Evolutionary conservation across 2,113 vertebrate genomes (phyloP).

Genomic region (Crotalus horridus): DNA sequence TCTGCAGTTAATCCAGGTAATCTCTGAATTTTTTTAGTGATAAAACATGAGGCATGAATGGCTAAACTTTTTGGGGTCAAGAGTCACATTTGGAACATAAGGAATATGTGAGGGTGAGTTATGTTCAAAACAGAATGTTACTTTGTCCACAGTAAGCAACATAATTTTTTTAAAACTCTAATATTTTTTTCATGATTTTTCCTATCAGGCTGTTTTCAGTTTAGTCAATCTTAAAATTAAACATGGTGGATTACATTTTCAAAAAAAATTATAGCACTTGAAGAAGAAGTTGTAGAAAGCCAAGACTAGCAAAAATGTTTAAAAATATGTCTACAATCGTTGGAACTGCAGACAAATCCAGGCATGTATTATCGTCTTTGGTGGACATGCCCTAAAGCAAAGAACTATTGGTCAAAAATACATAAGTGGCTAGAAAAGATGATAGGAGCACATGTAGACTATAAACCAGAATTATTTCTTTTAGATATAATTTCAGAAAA

Average conservation of each 20-base stretch:
- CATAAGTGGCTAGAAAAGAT: too few species aligned
- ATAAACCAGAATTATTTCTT: too few species aligned
- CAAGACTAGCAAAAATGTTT: too few species aligned
- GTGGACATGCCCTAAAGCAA: too few species aligned
- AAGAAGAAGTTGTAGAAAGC: not conserved
- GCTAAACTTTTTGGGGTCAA: not conserved
- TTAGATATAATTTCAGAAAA: too few species aligned
- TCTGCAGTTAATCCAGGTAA: slow-evolving; percentile 93
- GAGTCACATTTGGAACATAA: not conserved
- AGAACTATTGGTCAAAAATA: too few species aligned
- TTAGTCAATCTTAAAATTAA: not conserved
- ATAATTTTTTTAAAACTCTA: not conserved
- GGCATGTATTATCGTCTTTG: too few species aligned
- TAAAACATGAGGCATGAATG: not conserved
- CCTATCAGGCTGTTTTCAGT: not conserved
- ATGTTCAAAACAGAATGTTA: not conserved
- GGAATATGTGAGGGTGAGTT: not conserved
- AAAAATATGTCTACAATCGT: too few species aligned
- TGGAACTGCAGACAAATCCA: too few species aligned
- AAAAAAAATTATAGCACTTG: not conserved
- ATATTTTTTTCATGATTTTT: not conserved
- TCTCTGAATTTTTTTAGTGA: rapidly evolving
- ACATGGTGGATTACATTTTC: rapidly evolving
- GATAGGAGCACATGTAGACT: too few species aligned
- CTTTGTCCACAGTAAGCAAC: not conserved